phyloP scores from a whole-genome alignment of 2,888 invertebrate species.

The Limnephilus rhombicus region DNA sequence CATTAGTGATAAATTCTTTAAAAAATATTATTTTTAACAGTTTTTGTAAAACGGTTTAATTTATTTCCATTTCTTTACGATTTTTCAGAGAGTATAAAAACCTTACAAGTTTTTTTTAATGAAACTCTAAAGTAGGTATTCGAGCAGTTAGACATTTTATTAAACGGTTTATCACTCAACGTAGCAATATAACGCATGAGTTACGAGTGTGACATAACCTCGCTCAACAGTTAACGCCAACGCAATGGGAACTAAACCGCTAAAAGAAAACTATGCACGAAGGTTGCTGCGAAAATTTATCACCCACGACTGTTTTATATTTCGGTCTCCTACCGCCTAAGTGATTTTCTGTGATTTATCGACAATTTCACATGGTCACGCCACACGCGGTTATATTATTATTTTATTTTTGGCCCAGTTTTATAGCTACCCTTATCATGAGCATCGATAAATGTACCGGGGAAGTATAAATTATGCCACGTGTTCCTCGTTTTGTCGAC shows the following conservation, averaged over 20 bases:
- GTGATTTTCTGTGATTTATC: constrained; percentile 49
- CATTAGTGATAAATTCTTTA: too few species aligned
- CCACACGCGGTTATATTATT: constrained; percentile 21
- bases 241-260: background rate
- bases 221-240: constrained; percentile 9
- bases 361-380: constrained; percentile 42
- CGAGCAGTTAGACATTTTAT: background rate
- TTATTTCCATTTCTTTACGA: too few species aligned
- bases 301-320: constrained; percentile 40
- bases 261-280: constrained; percentile 9
- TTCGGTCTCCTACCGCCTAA: constrained; percentile 36
- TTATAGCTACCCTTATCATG: constrained; percentile 27
- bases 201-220: constrained; percentile 25
- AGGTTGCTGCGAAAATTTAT: constrained; percentile 2
- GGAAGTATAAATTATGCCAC: constrained; percentile 38
- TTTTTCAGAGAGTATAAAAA: too few species aligned
- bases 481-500: constrained; percentile 43
- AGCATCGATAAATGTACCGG: constrained; percentile 44
- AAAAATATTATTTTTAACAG: too few species aligned
- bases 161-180: background rate
- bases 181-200: background rate
- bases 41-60: too few species aligned
- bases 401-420: constrained; percentile 20
- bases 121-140: background rate
- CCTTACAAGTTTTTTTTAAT: background rate